These are phyloP conservation scores for Lepidochitona cinerea DNA, from an alignment of 2,888 invertebrate genomes.

Conservation along the genomic window DNA sequence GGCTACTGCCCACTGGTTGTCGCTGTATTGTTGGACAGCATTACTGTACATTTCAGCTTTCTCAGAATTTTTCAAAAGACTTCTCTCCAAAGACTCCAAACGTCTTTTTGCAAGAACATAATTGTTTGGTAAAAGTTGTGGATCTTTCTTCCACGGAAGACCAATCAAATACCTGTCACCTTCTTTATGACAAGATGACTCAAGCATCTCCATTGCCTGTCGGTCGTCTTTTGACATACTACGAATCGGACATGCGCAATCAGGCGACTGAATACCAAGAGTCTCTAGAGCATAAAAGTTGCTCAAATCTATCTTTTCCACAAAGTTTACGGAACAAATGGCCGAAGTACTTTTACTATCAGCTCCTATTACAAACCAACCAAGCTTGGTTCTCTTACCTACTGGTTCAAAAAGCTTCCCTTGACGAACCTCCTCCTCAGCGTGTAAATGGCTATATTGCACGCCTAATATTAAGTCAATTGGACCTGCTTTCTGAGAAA, in stretches of 20 bases:
- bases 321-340: too few species aligned
- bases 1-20: conserved; percentile 9
- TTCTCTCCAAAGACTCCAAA: conserved; percentile 14
- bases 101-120: conserved; percentile 8
- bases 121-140: conserved; percentile 10
- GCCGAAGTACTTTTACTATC: too few species aligned
- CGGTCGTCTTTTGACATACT: neutral
- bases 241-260: conserved; percentile 8
- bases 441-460: too few species aligned
- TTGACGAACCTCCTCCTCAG: too few species aligned
- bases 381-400: too few species aligned
- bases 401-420: too few species aligned
- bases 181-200: neutral
- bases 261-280: conserved; percentile 9
- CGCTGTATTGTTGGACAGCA: conserved; percentile 6
- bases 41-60: conserved; percentile 12
- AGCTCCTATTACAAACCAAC: too few species aligned
- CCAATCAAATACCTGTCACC: conserved; percentile 5
- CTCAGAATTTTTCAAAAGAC: conserved; percentile 2
- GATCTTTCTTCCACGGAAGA: conserved; percentile 15
- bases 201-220: neutral
- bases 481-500: conserved; percentile 13
- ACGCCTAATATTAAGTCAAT: too few species aligned
- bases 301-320: conserved; percentile 12
- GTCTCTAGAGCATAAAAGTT: conserved; percentile 14